A percentile compares a stretch with the other conserved stretches of the same genome.
These are phyloP conservation scores for Tiliacea aurago DNA, from an alignment of 2,888 invertebrate genomes.

Conservation along the genomic window DNA sequence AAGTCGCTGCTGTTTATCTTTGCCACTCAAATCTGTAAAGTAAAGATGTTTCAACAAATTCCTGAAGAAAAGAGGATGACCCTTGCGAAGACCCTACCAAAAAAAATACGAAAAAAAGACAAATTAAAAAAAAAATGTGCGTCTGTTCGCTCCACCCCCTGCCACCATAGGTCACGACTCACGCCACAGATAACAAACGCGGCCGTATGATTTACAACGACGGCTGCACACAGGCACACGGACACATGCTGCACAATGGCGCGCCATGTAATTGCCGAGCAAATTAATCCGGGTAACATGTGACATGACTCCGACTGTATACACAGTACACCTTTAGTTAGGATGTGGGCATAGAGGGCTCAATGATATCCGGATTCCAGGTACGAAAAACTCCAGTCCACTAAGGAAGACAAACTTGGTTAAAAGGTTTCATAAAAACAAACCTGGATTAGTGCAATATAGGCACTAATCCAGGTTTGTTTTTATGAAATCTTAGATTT, in stretches of 20 bases:
- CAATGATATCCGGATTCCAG: neutral
- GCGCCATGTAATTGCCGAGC: constrained; percentile 81
- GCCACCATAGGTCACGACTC: constrained; percentile 2
- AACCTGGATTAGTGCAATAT: neutral
- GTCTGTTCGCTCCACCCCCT: neutral
- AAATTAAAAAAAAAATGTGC: no score
- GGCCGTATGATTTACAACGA: constrained; percentile 49
- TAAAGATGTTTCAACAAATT: no score
- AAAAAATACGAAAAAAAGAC: neutral
- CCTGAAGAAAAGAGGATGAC: no score
- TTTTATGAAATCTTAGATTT: neutral
- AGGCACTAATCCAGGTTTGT: no score
- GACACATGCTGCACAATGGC: constrained; percentile 64
- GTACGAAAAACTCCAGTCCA: neutral
- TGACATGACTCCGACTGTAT: constrained; percentile 79
- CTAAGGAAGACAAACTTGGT: neutral
- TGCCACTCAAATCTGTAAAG: no score
- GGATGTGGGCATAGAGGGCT: constrained; percentile 23
- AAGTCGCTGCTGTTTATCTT: no score
- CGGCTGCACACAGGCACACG: constrained; percentile 10
- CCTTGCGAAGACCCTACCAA: no score
- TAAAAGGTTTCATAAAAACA: no score
- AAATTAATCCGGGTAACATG: constrained; percentile 84
- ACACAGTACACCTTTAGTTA: constrained; percentile 55
- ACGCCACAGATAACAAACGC: constrained; percentile 31